Evolutionary conservation across 2,888 invertebrate genomes (phyloP).

Genomic region (Mantis religiosa): DNA sequence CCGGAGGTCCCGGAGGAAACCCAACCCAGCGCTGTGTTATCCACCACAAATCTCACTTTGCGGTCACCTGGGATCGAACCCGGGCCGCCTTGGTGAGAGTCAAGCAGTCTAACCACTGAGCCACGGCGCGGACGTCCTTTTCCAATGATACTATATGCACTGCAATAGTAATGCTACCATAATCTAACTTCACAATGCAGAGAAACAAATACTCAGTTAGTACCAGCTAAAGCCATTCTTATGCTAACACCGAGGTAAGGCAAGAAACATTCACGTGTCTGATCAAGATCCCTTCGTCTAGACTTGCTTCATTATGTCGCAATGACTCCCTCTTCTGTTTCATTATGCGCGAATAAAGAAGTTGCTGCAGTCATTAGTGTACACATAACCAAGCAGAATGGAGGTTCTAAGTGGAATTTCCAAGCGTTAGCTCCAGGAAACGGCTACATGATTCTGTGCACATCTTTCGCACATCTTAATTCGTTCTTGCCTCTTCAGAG

Average conservation of each 20-base stretch:
- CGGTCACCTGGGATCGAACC: no score
- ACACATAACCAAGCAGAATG: neutral
- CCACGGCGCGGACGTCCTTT: no score
- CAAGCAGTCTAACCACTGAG: no score
- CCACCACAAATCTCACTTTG: no score
- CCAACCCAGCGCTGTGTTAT: no score
- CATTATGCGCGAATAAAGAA: neutral
- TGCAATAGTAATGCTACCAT: no score
- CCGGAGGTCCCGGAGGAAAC: no score
- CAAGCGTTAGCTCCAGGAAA: neutral
- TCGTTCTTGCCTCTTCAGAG: neutral
- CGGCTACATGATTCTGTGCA: neutral
- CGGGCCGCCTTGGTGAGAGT: no score
- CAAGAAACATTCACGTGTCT: neutral
- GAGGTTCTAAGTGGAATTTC: neutral
- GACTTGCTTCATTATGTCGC: neutral
- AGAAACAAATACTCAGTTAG: no score
- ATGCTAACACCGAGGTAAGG: neutral
- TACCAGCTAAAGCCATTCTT: no score
- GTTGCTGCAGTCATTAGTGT: neutral
- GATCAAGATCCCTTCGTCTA: neutral
- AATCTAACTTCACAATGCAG: no score
- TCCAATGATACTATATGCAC: no score
- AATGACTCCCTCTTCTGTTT: neutral
- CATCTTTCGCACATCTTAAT: neutral